Conservation (phyloP, 2,113 vertebrate genomes). For the Lethenteron reissneri region DNA sequence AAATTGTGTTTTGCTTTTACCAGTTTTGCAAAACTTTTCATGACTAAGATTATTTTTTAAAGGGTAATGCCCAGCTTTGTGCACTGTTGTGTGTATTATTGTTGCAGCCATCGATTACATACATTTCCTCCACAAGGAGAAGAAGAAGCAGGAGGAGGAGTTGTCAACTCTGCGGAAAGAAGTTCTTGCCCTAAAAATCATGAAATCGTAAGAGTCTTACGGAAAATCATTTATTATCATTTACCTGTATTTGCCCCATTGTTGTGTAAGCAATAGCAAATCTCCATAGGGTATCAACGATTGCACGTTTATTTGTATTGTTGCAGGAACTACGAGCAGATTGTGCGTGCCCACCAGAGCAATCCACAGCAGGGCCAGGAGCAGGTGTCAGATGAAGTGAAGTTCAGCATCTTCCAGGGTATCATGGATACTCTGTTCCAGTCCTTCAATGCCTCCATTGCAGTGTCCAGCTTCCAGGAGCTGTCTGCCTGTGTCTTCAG, state of each 20-base stretch:
- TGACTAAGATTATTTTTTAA: no score
- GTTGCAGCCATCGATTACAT: slow-evolving; percentile 82
- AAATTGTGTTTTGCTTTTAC: not conserved
- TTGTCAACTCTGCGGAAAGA: slow-evolving; percentile 72
- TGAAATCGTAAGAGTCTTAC: slow-evolving; percentile 65
- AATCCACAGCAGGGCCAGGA: slow-evolving; percentile 62
- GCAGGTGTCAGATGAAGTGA: slow-evolving; percentile 75
- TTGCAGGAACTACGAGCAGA: slow-evolving; percentile 89
- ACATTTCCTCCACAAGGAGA: slow-evolving; percentile 95
- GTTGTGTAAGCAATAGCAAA: no score
- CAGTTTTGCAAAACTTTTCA: no score
- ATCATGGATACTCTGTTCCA: slow-evolving; percentile 94
- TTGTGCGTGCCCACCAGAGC: slow-evolving; percentile 83
- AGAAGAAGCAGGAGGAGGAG: slow-evolving; percentile 96
- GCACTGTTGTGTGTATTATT: slow-evolving; percentile 5
- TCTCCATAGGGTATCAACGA: no score
- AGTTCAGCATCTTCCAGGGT: slow-evolving; percentile 84
- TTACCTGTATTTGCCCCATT: no score
- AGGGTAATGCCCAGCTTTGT: not conserved
- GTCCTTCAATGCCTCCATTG: slow-evolving; percentile 66
- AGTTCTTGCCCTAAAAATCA: slow-evolving; percentile 81
- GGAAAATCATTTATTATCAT: not conserved
- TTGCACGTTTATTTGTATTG: not conserved
- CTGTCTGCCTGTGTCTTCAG: slow-evolving; percentile 85
- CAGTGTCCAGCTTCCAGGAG: slow-evolving; percentile 70